These are phyloP conservation scores for Drosophila subpulchrella DNA, from an alignment of 1,140 invertebrate species.

Conservation along the genomic window DNA sequence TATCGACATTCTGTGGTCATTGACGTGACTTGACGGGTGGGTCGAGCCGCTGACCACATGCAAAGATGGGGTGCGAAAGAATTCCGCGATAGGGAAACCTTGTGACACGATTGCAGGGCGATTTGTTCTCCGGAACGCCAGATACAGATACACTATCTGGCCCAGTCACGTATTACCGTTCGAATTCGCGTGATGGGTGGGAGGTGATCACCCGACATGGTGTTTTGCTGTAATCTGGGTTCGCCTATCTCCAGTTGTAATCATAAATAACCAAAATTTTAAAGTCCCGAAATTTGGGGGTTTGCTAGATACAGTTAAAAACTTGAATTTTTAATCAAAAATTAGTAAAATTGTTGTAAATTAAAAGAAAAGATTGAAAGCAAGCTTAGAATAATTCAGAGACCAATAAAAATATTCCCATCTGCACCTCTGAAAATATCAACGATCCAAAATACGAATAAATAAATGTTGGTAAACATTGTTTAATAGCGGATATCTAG, in stretches of 20 bases:
- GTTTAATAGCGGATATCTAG: background rate
- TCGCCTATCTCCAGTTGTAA: background rate
- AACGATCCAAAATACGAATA: background rate
- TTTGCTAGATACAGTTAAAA: too few relatives aligned
- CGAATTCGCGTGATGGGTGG: slow-evolving; percentile 4
- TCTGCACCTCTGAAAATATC: background rate
- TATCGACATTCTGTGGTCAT: slow-evolving; percentile 24
- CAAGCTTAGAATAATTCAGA: background rate
- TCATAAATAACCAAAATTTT: background rate
- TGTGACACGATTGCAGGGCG: slow-evolving; percentile 44
- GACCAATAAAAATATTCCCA: background rate
- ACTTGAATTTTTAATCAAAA: too few relatives aligned
- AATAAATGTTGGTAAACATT: background rate
- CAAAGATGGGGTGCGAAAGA: slow-evolving; percentile 26
- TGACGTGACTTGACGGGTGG: slow-evolving; percentile 39
- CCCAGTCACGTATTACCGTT: slow-evolving; percentile 30
- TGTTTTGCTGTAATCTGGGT: background rate
- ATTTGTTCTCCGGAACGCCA: slow-evolving; percentile 34
- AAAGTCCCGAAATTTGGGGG: background rate
- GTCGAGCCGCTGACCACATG: slow-evolving; percentile 21
- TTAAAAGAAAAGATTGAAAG: too few relatives aligned
- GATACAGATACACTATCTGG: slow-evolving; percentile 30
- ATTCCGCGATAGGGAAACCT: slow-evolving; percentile 46
- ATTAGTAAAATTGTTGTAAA: too few relatives aligned
- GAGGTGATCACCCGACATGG: slow-evolving; percentile 5